Conservation (phyloP, 1,140 invertebrate species). For the Heterodera carotae region DNA sequence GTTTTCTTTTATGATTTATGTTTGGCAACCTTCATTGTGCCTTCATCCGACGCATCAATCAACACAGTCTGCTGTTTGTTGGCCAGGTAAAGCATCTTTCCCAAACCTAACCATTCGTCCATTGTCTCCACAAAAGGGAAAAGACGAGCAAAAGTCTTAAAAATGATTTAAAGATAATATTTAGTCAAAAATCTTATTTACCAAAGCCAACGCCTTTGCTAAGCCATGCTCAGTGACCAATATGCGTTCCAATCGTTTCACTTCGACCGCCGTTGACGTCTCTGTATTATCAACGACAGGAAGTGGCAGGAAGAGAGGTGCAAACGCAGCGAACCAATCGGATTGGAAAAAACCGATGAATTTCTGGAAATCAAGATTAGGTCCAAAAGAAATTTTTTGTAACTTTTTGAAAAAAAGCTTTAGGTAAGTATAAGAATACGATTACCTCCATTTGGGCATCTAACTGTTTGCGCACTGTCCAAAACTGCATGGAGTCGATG, state of each 20-base stretch:
- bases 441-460: conserved; percentile 26
- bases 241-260: neutral
- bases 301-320: conserved; percentile 22
- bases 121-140: neutral
- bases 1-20: neutral
- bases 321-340: conserved; percentile 6
- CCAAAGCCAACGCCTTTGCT: neutral
- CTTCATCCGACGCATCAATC: neutral
- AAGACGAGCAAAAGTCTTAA: neutral
- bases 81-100: neutral
- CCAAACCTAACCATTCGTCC: neutral
- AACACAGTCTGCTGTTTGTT: neutral
- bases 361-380: conserved; percentile 4
- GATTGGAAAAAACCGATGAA: conserved; percentile 2
- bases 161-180: neutral
- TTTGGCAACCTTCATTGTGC: neutral
- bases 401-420: neutral
- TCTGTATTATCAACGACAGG: neutral
- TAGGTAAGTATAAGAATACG: neutral
- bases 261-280: neutral
- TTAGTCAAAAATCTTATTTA: neutral
- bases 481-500: conserved; percentile 21
- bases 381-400: neutral
- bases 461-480: conserved; percentile 22
- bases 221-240: neutral